Conservation (phyloP, 2,797 vertebrate species). For the Alca torda region DNA sequence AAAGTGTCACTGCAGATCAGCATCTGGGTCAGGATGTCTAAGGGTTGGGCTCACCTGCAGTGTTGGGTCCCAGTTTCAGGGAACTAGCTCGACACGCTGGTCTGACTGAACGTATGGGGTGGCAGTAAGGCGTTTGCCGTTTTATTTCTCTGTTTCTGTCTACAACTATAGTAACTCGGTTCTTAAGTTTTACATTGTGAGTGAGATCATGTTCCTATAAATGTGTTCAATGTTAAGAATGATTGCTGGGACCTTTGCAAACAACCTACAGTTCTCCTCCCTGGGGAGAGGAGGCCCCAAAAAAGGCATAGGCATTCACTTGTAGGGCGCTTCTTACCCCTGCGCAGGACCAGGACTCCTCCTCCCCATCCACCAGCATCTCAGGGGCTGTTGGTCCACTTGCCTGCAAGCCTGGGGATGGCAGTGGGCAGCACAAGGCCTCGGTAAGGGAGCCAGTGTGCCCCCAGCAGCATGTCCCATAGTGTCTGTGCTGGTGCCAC, state of each 20-base stretch:
- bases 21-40: not conserved
- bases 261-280: not conserved
- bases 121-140: not conserved
- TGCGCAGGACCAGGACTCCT: not conserved
- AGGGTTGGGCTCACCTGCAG: not conserved
- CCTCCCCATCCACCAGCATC: not conserved
- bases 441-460: accelerated
- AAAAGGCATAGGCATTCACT: not conserved
- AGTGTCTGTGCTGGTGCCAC: not conserved
- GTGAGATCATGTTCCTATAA: slow-evolving; percentile 31
- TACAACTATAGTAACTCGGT: slow-evolving; percentile 34
- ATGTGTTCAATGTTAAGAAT: slow-evolving; percentile 10
- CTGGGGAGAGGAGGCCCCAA: not conserved
- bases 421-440: not conserved
- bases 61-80: not conserved
- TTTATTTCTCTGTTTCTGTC: slow-evolving; percentile 16
- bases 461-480: not conserved
- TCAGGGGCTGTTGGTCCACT: not conserved
- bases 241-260: slow-evolving; percentile 30
- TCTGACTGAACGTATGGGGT: not conserved
- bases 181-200: slow-evolving; percentile 38
- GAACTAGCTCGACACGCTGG: accelerated
- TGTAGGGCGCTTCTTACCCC: not conserved
- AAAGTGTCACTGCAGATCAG: not conserved
- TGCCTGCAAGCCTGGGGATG: not conserved